phyloP scores from a whole-genome alignment of 2,888 invertebrate genomes.

The Argynnis bischoffii region DNA sequence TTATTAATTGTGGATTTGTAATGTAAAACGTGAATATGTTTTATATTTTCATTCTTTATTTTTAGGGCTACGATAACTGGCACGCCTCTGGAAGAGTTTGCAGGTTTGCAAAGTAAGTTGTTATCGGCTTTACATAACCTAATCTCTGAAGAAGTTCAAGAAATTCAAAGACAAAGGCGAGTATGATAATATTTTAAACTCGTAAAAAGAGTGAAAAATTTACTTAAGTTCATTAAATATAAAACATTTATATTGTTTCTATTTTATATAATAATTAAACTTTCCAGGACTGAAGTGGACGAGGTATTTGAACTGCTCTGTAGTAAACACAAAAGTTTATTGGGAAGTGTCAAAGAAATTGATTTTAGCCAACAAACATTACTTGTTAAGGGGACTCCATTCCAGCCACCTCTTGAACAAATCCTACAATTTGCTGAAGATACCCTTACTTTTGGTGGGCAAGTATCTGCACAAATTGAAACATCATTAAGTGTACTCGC shows the following conservation, averaged over 20 bases:
- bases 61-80: conserved; percentile 70
- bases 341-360: conserved; percentile 57
- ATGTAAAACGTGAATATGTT: not conserved
- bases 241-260: not conserved
- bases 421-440: conserved; percentile 63
- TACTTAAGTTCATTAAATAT: not conserved
- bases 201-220: too few species aligned
- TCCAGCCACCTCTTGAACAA: conserved; percentile 65
- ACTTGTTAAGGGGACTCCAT: conserved; percentile 61
- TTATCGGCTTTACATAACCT: conserved; percentile 65
- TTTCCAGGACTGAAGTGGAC: conserved; percentile 62
- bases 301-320: conserved; percentile 65
- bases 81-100: conserved; percentile 72
- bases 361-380: conserved; percentile 51
- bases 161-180: conserved; percentile 71
- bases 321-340: conserved; percentile 56
- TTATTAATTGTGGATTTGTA: conserved; percentile 26
- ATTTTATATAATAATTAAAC: not conserved
- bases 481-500: conserved; percentile 59
- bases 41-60: conserved; percentile 25
- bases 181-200: conserved; percentile 39
- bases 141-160: conserved; percentile 65
- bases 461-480: conserved; percentile 65
- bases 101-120: conserved; percentile 65
- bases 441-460: conserved; percentile 64